Percentiles rank a stretch among this genome's conserved stretches.
Evolutionary conservation across 2,797 vertebrate genomes (phyloP).

Genomic region (Esox lucius): DNA sequence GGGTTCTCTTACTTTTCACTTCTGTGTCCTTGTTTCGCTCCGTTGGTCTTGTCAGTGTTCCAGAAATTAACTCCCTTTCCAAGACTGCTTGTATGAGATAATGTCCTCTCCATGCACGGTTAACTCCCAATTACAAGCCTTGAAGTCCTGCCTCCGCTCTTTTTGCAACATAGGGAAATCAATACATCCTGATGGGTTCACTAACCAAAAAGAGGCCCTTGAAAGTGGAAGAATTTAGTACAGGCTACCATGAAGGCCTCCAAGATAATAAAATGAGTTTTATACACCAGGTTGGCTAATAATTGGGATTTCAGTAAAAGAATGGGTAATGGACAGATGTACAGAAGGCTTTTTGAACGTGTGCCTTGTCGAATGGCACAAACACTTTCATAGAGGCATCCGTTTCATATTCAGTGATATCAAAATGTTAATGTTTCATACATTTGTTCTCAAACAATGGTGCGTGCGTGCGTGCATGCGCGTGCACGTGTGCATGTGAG

Average conservation of each 20-base stretch:
- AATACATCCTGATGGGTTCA: constrained; percentile 35
- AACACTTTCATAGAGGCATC: not conserved
- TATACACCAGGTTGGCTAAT: not conserved
- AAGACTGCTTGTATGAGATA: constrained; percentile 38
- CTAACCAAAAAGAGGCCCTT: constrained; percentile 13
- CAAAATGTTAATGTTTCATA: not conserved
- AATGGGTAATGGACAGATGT: constrained; percentile 31
- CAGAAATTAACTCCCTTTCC: constrained; percentile 36
- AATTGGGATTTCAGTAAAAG: constrained; percentile 14
- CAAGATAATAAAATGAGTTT: constrained; percentile 18
- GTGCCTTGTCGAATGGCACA: not conserved
- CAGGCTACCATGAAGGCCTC: constrained; percentile 17
- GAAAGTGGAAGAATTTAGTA: constrained; percentile 19
- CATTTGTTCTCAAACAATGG: not conserved
- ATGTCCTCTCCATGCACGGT: constrained; percentile 51
- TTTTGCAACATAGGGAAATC: constrained; percentile 36
- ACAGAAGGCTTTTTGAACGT: constrained; percentile 1
- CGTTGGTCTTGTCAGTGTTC: constrained; percentile 17
- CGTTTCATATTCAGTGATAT: not conserved
- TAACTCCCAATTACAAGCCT: constrained; percentile 54
- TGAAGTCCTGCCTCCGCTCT: constrained; percentile 29
- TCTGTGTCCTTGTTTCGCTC: constrained; percentile 1
- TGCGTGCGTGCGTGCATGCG: not conserved
- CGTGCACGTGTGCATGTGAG: not conserved
- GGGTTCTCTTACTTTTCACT: constrained; percentile 3